Base-by-base conservation (phyloP, 1,140 invertebrate genomes). In the Brachionus manjavacas region DNA sequence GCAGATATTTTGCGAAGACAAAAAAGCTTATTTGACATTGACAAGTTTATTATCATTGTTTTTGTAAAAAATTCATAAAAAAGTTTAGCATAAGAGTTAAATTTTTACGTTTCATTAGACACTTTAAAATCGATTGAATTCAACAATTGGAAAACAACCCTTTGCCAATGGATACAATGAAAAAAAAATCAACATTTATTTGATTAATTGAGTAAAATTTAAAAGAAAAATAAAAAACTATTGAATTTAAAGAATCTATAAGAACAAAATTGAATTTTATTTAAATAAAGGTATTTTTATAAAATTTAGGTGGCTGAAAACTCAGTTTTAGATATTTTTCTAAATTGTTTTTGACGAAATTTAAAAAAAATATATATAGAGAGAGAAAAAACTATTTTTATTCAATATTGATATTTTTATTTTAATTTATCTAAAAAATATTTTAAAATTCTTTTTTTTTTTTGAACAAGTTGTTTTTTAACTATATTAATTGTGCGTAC, bases 371-470 rank as follows among this genome's bases (percentile, higher is more conserved):
- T 9, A 41, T 2, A 55, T 6, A 55, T 16, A 55, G 16, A 55
- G 52, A 55, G 52, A 60, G 52, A 60, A 60, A 72, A 72, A 41
- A 31, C 28, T 20, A 39, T 72, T 72, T 39, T 72, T 72, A 72
- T 72, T 72, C 68, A 72, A 72, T 72, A 72, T 72, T 72, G 68
- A 72, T 72, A 72, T 72, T 39, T 72, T 39, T 43, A 72, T 72
- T 72, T 72, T 39, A 72, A 72, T 43, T 72, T 72, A 72, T 72
- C 68, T 72, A 72, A 72, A n/a, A 72, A 43, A 72, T 72, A 72
- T 72, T 72, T 39, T 39, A 39, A 72, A 72, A 72, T 41, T 41
- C 31, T 14, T 41, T 72, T 2, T 28, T 68, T 31, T 31, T 31
- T 20, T 41, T 39, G 16, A 39, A 72, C 31, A 16, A 41, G 68